Base-by-base conservation (phyloP, 1,140 invertebrate genomes). In the Diorhabda sublineata region DNA sequence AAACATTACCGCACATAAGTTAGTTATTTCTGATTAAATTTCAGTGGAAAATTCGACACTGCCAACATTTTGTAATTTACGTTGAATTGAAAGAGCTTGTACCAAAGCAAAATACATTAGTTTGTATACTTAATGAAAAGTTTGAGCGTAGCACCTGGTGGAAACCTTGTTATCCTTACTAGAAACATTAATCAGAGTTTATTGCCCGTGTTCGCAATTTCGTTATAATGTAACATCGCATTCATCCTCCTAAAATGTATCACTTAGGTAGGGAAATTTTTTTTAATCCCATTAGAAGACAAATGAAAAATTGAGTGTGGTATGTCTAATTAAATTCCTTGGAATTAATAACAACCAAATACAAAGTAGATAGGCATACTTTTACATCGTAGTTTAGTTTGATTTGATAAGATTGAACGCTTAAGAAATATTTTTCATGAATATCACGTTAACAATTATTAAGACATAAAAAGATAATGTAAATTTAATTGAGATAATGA, bases 131-230 rank as follows among this genome's bases (percentile, higher is more conserved):
- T 52, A 52, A 52, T 52, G 47, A 52, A 52, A 52, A 52, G 47
- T n/a, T 52, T 6, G 4, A 52, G 47, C 47, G 47, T n/a, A 52
- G 6, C 47, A 52, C 47, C 47, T 52, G 47, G 47, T n/a, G 47
- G 47, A 6, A 52, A 52, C 47, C 6, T n/a, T 52, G 47, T 52
- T 52, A 52, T 52, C 47, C 47, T 52, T 52, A 52, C 47, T 52
- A 52, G n/a, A n/a, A 52, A 52, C 47, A 52, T 52, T 52, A 52
- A 52, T 52, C 47, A 52, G 47, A 52, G 47, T 52, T 52, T 52
- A 52, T 52, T 52, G 47, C 47, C 47, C 3, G 47, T 52, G 47
- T 52, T 52, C 47, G 47, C 47, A 52, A 52, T 52, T 52, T 52
- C 47, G 47, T n/a, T 52, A 52, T 52, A 52, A 52, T 52, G 47